A percentile compares a stretch with the other conserved stretches of the same genome.
phyloP scores from a whole-genome alignment of 2,888 invertebrate species.

The Leuctra nigra region DNA sequence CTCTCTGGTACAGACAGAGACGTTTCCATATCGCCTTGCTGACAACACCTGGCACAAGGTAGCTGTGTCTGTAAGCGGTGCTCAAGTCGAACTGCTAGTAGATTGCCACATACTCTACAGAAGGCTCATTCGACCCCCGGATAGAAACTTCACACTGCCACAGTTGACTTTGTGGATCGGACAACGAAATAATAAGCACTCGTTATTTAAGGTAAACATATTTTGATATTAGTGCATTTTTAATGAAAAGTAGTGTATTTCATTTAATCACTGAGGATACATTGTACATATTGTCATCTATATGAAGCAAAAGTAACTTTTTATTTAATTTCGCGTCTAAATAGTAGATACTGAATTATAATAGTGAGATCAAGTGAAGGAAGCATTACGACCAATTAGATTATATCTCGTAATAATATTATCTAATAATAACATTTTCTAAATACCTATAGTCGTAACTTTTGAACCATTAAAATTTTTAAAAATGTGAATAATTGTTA shows the following conservation, averaged over 20 bases:
- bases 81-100: constrained; percentile 74
- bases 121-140: constrained; percentile 61
- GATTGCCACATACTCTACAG: constrained; percentile 84
- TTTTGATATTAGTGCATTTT: too few relatives aligned
- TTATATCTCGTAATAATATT: too few relatives aligned
- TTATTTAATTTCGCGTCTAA: too few relatives aligned
- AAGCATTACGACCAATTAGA: too few relatives aligned
- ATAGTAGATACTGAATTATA: too few relatives aligned
- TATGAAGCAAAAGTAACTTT: not conserved
- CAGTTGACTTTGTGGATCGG: constrained; percentile 78
- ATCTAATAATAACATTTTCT: too few relatives aligned
- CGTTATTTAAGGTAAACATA: constrained; percentile 83
- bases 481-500: too few relatives aligned
- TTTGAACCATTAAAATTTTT: too few relatives aligned
- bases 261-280: not conserved
- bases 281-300: not conserved
- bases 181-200: constrained; percentile 78
- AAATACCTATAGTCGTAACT: too few relatives aligned
- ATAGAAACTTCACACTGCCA: constrained; percentile 67
- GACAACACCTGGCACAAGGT: constrained; percentile 85
- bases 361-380: too few relatives aligned
- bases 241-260: too few relatives aligned
- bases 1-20: constrained; percentile 66
- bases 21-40: constrained; percentile 80
- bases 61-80: constrained; percentile 76